These are phyloP conservation scores for Andinoacara biseriatus DNA, from an alignment of 2,113 vertebrate genomes.

Conservation along the genomic window DNA sequence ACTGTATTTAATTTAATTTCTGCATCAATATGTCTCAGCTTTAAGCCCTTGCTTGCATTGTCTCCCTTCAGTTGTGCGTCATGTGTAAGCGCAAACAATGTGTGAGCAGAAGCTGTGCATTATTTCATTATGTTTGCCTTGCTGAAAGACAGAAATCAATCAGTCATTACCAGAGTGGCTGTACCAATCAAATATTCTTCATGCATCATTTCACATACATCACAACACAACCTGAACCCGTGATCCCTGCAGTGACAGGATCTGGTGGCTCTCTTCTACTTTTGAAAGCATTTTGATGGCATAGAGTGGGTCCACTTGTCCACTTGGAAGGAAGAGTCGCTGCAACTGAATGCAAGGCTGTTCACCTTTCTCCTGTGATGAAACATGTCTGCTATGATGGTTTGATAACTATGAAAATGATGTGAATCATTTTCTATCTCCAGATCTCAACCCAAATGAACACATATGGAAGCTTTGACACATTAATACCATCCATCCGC, in stretches of 20 bases:
- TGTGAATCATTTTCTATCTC: too few relatives aligned
- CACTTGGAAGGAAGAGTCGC: background rate
- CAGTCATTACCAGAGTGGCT: background rate
- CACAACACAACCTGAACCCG: background rate
- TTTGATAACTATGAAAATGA: too few relatives aligned
- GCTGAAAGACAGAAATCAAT: slow-evolving; percentile 10
- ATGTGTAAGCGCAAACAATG: background rate
- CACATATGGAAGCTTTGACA: background rate
- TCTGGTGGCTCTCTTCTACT: background rate
- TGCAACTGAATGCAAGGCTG: background rate
- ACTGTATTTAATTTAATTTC: background rate
- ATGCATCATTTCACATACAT: background rate
- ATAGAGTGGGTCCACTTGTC: background rate
- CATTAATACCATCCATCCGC: too few relatives aligned
- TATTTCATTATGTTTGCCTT: background rate
- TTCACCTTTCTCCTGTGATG: background rate
- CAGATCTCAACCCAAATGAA: too few relatives aligned
- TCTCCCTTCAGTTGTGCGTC: background rate
- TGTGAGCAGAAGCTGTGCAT: background rate
- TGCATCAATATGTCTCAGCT: background rate
- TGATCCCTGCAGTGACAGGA: background rate
- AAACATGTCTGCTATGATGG: background rate
- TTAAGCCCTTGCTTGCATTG: background rate
- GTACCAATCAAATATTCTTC: background rate
- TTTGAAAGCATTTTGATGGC: background rate